phyloP scores from a whole-genome alignment of 2,888 invertebrate genomes.

The Drosophila mettleri region DNA sequence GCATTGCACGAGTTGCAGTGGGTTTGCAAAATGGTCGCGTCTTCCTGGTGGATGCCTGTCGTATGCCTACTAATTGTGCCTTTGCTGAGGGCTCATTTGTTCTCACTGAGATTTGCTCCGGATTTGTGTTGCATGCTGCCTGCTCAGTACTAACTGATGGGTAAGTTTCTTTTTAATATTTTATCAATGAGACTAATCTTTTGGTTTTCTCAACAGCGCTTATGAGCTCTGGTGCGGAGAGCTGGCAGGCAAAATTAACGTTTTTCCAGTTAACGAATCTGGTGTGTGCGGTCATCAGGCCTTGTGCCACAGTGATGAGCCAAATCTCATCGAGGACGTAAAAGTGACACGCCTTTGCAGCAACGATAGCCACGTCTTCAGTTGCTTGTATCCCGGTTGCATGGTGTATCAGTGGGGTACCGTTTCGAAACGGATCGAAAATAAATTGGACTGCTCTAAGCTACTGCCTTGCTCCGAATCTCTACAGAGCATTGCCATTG shows the following conservation, averaged over 20 bases:
- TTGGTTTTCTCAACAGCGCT: constrained; percentile 80
- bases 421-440: constrained; percentile 88
- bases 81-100: constrained; percentile 91
- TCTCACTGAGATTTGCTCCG: constrained; percentile 91
- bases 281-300: constrained; percentile 91
- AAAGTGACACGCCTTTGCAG: constrained; percentile 90
- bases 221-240: constrained; percentile 96
- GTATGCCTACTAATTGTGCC: constrained; percentile 87
- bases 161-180: constrained; percentile 62
- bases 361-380: constrained; percentile 88
- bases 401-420: constrained; percentile 95
- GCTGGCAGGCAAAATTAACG: constrained; percentile 90
- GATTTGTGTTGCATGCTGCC: constrained; percentile 89
- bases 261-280: constrained; percentile 90
- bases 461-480: constrained; percentile 96
- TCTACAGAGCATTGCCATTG: constrained; percentile 94
- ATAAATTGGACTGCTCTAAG: constrained; percentile 95
- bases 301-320: constrained; percentile 87
- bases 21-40: constrained; percentile 92
- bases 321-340: constrained; percentile 81
- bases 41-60: constrained; percentile 89
- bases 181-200: not conserved
- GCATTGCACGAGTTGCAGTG: constrained; percentile 91
- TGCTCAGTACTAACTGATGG: constrained; percentile 86
- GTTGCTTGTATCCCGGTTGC: constrained; percentile 94